phyloP scores from a whole-genome alignment of 2,113 vertebrate genomes.

The Corynorhinus townsendii region DNA sequence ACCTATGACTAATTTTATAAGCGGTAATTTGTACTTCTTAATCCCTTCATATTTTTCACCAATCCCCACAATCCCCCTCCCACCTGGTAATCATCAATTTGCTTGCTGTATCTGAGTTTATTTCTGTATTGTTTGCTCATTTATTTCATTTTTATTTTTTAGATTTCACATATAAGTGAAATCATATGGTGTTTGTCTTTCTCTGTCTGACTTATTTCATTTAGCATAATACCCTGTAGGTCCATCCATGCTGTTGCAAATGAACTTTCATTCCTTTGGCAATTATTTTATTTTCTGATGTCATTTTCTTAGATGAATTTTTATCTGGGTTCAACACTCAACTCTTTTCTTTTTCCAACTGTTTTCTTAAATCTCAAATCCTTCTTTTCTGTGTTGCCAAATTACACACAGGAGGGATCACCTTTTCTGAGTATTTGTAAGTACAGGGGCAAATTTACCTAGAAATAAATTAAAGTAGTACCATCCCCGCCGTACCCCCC shows the following conservation, averaged over 20 bases:
- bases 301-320: slow-evolving; percentile 8
- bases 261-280: not conserved
- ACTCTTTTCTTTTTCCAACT: not conserved
- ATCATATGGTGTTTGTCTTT: not conserved
- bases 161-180: not conserved
- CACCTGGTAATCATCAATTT: not conserved
- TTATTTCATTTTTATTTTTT: not conserved
- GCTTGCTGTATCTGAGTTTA: not conserved
- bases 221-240: not conserved
- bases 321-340: not conserved
- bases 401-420: not conserved
- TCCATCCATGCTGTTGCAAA: not conserved
- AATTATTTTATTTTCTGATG: not conserved
- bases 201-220: not conserved
- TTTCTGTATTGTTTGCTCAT: not conserved
- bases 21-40: not conserved
- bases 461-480: not conserved
- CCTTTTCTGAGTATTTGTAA: not conserved
- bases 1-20: not conserved
- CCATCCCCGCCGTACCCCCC: not conserved
- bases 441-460: not conserved
- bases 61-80: not conserved
- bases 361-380: not conserved
- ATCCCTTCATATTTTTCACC: not conserved
- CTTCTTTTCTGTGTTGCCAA: not conserved